Evolutionary conservation across 1,140 invertebrate genomes (phyloP).

Genomic region (Aphelenchoides avenae): DNA sequence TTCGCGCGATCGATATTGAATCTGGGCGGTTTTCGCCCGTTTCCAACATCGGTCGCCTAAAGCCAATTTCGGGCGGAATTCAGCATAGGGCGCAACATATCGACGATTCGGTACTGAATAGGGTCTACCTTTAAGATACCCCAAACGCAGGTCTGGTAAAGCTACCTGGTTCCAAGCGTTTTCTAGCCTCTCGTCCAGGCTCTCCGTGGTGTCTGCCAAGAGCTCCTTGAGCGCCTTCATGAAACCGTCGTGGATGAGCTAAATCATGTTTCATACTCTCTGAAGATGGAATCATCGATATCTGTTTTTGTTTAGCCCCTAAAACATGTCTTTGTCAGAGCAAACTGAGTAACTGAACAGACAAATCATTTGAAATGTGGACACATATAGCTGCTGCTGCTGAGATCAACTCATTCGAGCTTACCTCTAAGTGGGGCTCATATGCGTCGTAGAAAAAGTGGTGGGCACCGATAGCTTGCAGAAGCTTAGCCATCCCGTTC

Average conservation of each 20-base stretch:
- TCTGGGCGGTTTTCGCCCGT: too few species aligned
- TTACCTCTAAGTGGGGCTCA: constrained; percentile 54
- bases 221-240: constrained; percentile 41
- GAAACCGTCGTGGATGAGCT: constrained; percentile 51
- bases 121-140: too few species aligned
- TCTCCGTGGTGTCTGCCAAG: constrained; percentile 27
- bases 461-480: constrained; percentile 55
- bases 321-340: not conserved
- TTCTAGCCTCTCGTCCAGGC: constrained; percentile 43
- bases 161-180: constrained; percentile 40
- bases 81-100: too few species aligned
- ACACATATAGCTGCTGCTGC: too few species aligned
- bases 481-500: constrained; percentile 31
- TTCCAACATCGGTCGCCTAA: too few species aligned
- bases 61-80: too few species aligned
- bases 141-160: too few species aligned
- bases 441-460: constrained; percentile 58
- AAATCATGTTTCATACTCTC: too few species aligned
- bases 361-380: not conserved
- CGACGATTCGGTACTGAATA: too few species aligned
- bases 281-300: constrained; percentile 21
- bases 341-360: not conserved
- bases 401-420: not conserved
- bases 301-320: constrained; percentile 16
- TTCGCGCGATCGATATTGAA: too few species aligned